These are phyloP conservation scores for Physeter macrocephalus DNA, from an alignment of 2,113 vertebrate species.

Conservation along the genomic window DNA sequence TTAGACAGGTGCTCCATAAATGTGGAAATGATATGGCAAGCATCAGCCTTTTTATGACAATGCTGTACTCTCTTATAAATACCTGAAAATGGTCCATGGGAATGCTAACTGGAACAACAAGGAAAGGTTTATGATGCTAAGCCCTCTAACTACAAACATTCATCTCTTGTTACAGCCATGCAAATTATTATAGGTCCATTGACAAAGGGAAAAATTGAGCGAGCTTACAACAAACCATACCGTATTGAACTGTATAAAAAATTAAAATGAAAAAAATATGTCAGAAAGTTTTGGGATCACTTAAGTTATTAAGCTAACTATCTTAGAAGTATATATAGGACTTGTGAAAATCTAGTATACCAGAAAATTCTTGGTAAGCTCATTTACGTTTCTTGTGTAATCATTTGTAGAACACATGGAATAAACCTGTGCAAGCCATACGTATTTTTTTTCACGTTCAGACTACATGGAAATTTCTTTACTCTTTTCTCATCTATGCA, in stretches of 20 bases:
- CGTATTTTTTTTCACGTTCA: slow-evolving; percentile 10
- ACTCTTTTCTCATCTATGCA: background rate
- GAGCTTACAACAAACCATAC: slow-evolving; percentile 50
- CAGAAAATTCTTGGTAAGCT: slow-evolving; percentile 37
- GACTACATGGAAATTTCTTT: background rate
- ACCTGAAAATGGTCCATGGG: slow-evolving; percentile 23
- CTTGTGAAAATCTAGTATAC: background rate
- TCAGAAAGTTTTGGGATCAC: slow-evolving; percentile 34
- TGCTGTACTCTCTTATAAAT: slow-evolving; percentile 12
- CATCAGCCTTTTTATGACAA: slow-evolving; percentile 32
- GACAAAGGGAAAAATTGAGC: slow-evolving; percentile 38
- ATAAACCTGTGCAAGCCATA: background rate
- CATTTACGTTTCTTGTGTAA: background rate
- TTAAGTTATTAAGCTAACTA: slow-evolving; percentile 22
- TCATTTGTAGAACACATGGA: background rate
- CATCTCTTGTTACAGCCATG: slow-evolving; percentile 57
- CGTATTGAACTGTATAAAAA: slow-evolving; percentile 44
- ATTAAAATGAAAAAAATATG: slow-evolving; percentile 47
- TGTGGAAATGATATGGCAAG: background rate
- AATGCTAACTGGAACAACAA: slow-evolving; percentile 47
- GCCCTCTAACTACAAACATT: slow-evolving; percentile 33
- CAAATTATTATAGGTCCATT: slow-evolving; percentile 54
- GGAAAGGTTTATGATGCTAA: slow-evolving; percentile 52
- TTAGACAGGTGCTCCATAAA: background rate
- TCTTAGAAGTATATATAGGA: slow-evolving; percentile 31